Evolutionary conservation across 1,140 invertebrate species (phyloP).

Genomic region (Goniozus legneri): DNA sequence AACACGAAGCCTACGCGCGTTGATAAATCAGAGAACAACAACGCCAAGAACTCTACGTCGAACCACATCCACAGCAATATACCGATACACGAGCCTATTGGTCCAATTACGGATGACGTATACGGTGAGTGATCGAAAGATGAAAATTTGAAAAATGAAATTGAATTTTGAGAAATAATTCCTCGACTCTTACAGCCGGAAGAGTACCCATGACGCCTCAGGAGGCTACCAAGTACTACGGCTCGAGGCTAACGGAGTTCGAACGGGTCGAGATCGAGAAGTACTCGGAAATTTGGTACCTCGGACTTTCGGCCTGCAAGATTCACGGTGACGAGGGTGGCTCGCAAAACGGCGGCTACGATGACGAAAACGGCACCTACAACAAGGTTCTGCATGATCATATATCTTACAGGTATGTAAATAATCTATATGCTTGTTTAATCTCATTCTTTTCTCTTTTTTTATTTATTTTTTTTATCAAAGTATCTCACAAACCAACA

Average conservation of each 20-base stretch:
- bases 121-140: conserved; percentile 39
- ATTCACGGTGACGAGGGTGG: conserved; percentile 76
- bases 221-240: conserved; percentile 77
- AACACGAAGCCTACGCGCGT: conserved; percentile 43
- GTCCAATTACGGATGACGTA: conserved; percentile 26
- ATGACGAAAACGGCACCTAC: conserved; percentile 90
- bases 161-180: background rate
- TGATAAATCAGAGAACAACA: conserved; percentile 49
- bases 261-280: conserved; percentile 81
- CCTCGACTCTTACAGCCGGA: conserved; percentile 26
- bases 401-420: conserved; percentile 70
- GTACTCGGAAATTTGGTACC: conserved; percentile 86
- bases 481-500: too few species aligned
- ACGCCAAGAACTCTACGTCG: conserved; percentile 47
- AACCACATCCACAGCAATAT: conserved; percentile 49
- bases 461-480: background rate
- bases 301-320: conserved; percentile 80
- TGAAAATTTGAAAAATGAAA: too few species aligned
- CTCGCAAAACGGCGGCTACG: conserved; percentile 79
- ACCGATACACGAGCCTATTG: conserved; percentile 44
- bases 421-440: background rate
- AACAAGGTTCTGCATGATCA: conserved; percentile 93
- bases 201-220: conserved; percentile 52
- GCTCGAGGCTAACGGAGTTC: conserved; percentile 78
- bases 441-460: background rate